phyloP scores from a whole-genome alignment of 2,888 invertebrate species.

The Sinopyrophorus schimmeli region DNA sequence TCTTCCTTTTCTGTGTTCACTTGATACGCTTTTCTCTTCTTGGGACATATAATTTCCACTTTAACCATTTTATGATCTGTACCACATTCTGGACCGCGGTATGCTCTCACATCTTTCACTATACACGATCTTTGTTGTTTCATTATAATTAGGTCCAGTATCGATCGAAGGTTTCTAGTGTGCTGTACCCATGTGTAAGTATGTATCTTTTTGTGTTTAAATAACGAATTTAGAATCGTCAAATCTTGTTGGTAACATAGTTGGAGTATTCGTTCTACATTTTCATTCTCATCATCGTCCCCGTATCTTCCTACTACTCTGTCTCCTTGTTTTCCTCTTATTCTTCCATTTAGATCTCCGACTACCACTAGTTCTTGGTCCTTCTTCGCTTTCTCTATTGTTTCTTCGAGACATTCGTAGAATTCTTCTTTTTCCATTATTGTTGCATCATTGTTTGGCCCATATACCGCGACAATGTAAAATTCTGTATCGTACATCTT shows the following conservation, averaged over 20 bases:
- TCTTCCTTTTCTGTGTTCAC: background rate
- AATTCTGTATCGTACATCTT: conserved; percentile 1
- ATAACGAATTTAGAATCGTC: background rate
- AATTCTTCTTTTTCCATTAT: background rate
- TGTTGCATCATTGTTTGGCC: background rate
- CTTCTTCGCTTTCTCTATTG: conserved; percentile 3
- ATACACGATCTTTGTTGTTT: conserved; percentile 3
- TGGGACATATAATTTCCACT: too few species aligned
- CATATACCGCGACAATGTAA: conserved; percentile 1
- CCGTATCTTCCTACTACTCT: background rate
- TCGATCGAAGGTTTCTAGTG: conserved; percentile 3
- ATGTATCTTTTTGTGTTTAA: conserved; percentile 1
- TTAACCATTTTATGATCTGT: too few species aligned
- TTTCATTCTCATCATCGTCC: background rate
- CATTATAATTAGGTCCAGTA: conserved; percentile 4
- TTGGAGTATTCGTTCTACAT: conserved; percentile 5
- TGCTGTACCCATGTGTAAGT: conserved; percentile 3
- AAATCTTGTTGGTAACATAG: too few species aligned
- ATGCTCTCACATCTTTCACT: conserved; percentile 2
- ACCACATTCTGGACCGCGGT: too few species aligned
- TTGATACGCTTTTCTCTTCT: too few species aligned
- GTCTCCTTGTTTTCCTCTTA: background rate
- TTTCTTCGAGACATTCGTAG: conserved; percentile 1
- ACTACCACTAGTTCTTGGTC: conserved; percentile 3
- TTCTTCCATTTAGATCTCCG: conserved; percentile 1